Conservation (phyloP, 37 sponge, comb jelly and placozoan species). For the Bolinopsis microptera region DNA sequence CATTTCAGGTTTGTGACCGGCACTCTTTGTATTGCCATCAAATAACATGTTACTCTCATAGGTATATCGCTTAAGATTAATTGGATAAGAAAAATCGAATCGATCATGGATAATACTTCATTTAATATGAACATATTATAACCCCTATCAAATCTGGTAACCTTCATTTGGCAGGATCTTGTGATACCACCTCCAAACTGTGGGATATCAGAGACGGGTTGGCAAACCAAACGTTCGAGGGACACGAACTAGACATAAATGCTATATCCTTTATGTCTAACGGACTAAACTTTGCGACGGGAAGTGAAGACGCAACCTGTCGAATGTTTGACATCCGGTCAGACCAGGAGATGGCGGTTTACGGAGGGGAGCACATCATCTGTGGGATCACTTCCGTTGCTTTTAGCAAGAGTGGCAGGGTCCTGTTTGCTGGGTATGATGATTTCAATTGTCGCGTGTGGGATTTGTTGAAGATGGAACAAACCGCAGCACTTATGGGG, state of each 20-base stretch:
- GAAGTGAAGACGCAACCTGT: conserved; percentile 92
- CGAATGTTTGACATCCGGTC: conserved; percentile 96
- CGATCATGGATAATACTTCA: no score
- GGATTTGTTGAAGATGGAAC: conserved; percentile 92
- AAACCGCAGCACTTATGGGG: conserved; percentile 70
- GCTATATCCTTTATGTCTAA: conserved; percentile 94
- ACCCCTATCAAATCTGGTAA: no score
- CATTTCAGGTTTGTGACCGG: conserved; percentile 82
- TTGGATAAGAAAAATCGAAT: no score
- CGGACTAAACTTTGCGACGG: conserved; percentile 91
- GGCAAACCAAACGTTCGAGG: conserved; percentile 92
- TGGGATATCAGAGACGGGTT: conserved; percentile 93
- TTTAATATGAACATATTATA: no score
- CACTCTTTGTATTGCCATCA: no score
- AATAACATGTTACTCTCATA: no score
- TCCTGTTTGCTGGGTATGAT: conserved; percentile 96
- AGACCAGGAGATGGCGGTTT: conserved; percentile 69
- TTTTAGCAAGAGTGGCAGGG: conserved; percentile 89
- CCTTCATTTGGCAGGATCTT: conserved; percentile 62
- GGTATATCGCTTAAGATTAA: no score
- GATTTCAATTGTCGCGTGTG: conserved; percentile 94
- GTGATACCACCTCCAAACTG: conserved; percentile 66
- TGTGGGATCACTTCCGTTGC: conserved; percentile 97
- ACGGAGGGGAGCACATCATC: conserved; percentile 78
- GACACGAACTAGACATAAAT: conserved; percentile 97